Conservation (phyloP, 2,888 invertebrate genomes). For the Stegophylla sp. region DNA sequence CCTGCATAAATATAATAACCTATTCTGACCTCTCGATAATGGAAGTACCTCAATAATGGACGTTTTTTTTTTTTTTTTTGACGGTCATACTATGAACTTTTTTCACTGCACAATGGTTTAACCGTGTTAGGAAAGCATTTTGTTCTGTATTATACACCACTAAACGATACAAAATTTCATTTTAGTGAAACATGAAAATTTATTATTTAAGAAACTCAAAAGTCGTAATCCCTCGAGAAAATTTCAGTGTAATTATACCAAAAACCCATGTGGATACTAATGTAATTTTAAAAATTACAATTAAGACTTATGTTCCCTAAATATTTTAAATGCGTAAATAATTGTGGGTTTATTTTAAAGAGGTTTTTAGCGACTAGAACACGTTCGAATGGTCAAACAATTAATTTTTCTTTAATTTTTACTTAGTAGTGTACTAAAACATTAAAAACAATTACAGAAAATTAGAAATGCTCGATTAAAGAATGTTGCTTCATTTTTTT, state of each 20-base stretch:
- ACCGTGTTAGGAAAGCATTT: not conserved
- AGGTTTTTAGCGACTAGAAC: slow-evolving; percentile 1
- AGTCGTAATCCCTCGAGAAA: not conserved
- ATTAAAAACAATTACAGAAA: slow-evolving; percentile 9
- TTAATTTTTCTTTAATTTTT: slow-evolving; percentile 7
- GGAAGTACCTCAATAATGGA: not conserved
- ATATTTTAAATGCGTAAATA: slow-evolving; percentile 13
- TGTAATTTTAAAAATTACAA: not conserved
- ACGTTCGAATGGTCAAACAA: not conserved
- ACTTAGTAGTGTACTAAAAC: not conserved
- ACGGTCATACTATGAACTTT: too few species aligned
- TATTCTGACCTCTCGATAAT: not conserved
- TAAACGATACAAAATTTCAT: not conserved
- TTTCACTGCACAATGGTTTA: not conserved
- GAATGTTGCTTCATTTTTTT: not conserved
- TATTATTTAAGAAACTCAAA: not conserved
- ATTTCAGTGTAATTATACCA: not conserved
- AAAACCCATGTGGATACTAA: not conserved
- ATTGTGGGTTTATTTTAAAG: not conserved
- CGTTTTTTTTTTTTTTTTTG: too few species aligned
- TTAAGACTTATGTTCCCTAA: not conserved
- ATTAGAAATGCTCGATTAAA: slow-evolving; percentile 8
- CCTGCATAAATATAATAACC: not conserved
- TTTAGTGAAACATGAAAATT: not conserved
- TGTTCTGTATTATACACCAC: too few species aligned